A percentile compares a stretch with the other conserved stretches of the same genome.
Conservation (phyloP, 2,797 vertebrate genomes). For the Chromis chromis region DNA sequence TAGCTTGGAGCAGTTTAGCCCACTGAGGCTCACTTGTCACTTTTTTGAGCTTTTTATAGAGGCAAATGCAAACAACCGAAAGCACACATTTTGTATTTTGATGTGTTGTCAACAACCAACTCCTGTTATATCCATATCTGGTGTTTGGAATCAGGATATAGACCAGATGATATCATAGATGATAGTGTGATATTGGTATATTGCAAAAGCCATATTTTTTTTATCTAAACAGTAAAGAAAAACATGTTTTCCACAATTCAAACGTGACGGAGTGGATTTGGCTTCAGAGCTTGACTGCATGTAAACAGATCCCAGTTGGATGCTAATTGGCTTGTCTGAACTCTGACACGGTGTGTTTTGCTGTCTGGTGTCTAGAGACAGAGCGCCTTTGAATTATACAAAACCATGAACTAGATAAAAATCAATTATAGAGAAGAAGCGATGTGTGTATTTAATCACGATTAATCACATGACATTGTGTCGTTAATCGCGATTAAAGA, state of each 20-base stretch:
- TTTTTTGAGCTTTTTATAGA: conserved; percentile 20
- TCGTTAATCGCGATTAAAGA: too few relatives aligned
- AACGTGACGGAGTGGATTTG: conserved; percentile 31
- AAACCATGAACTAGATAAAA: conserved; percentile 37
- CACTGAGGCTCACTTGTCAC: not conserved
- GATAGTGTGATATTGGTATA: not conserved
- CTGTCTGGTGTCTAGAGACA: conserved; percentile 38
- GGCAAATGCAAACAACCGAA: conserved; percentile 15
- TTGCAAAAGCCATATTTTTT: conserved; percentile 14
- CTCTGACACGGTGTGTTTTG: conserved; percentile 52
- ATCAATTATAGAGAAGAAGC: conserved; percentile 37
- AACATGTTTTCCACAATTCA: conserved; percentile 28
- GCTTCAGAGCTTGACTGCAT: conserved; percentile 21
- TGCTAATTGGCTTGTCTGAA: conserved; percentile 55
- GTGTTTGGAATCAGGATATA: conserved; percentile 20
- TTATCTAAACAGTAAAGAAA: conserved; percentile 15
- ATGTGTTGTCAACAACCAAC: not conserved
- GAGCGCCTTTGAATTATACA: conserved; percentile 28
- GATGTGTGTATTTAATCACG: not conserved
- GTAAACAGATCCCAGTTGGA: conserved; percentile 45
- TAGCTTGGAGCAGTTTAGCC: conserved; percentile 40
- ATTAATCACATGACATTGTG: too few relatives aligned
- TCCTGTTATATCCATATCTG: not conserved
- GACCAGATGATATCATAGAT: not conserved
- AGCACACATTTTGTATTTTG: conserved; percentile 11